These are phyloP conservation scores for Temnothorax longispinosus DNA, from an alignment of 1,140 invertebrate genomes.

Conservation along the genomic window DNA sequence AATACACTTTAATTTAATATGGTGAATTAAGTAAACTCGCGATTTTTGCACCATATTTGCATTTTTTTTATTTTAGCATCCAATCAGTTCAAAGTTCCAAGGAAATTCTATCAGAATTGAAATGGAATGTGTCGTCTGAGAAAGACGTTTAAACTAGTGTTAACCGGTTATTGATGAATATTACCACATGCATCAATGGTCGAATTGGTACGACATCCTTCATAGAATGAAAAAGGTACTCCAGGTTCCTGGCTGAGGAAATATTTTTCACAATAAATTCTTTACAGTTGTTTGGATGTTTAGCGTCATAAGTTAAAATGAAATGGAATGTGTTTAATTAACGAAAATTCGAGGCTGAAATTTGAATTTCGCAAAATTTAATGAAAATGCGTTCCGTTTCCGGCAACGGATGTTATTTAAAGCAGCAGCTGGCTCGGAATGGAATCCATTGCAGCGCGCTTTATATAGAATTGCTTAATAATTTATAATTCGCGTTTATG, in stretches of 20 bases:
- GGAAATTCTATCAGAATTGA: constrained; percentile 14
- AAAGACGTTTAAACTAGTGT: too few species aligned
- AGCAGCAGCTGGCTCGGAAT: constrained; percentile 12
- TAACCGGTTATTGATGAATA: too few species aligned
- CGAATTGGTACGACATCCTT: too few species aligned
- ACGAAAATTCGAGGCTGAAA: constrained; percentile 40
- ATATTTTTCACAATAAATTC: too few species aligned
- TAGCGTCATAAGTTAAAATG: too few species aligned
- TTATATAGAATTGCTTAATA: constrained; percentile 35
- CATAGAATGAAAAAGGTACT: too few species aligned
- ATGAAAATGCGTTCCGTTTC: constrained; percentile 34
- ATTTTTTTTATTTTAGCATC: neutral
- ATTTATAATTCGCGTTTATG: constrained; percentile 50
- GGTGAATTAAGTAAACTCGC: neutral
- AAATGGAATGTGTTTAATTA: constrained; percentile 52
- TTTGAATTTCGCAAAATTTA: constrained; percentile 46
- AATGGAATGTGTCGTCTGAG: constrained; percentile 7
- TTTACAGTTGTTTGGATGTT: too few species aligned
- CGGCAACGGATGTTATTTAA: constrained; percentile 44
- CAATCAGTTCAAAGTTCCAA: neutral
- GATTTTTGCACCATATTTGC: neutral
- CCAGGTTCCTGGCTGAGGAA: too few species aligned
- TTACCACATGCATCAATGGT: too few species aligned
- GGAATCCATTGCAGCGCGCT: constrained; percentile 37
- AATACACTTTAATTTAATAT: neutral